These are phyloP conservation scores for Mythimna pallens DNA, from an alignment of 2,888 invertebrate species.

Conservation along the genomic window DNA sequence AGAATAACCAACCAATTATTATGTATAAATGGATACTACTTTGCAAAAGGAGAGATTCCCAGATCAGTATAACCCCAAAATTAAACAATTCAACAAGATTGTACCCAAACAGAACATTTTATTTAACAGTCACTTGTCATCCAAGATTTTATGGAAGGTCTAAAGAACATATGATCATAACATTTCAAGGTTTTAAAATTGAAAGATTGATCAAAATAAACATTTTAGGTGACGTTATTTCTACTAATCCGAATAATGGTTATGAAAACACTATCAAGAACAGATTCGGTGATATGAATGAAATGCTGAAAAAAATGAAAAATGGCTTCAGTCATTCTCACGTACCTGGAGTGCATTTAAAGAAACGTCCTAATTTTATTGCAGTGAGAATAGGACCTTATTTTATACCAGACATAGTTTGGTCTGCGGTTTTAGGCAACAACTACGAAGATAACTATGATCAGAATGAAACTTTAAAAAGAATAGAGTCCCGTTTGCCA, in stretches of 20 bases:
- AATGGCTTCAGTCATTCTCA: slow-evolving; percentile 66
- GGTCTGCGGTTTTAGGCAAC: slow-evolving; percentile 83
- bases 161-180: slow-evolving; percentile 91
- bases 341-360: slow-evolving; percentile 89
- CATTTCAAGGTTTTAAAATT: slow-evolving; percentile 91
- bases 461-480: slow-evolving; percentile 76
- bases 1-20: slow-evolving; percentile 81
- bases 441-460: slow-evolving; percentile 76
- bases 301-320: slow-evolving; percentile 74
- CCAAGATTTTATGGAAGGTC: slow-evolving; percentile 91
- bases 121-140: slow-evolving; percentile 87
- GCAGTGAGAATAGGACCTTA: slow-evolving; percentile 86
- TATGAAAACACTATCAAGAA: slow-evolving; percentile 53
- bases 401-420: slow-evolving; percentile 87
- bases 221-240: slow-evolving; percentile 76
- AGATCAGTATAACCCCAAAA: slow-evolving; percentile 85
- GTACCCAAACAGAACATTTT: slow-evolving; percentile 80
- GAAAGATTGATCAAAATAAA: slow-evolving; percentile 90
- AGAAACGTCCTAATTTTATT: slow-evolving; percentile 91
- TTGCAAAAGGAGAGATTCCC: slow-evolving; percentile 88
- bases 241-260: slow-evolving; percentile 19
- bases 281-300: slow-evolving; percentile 64
- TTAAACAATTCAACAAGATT: slow-evolving; percentile 78
- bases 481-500: slow-evolving; percentile 87
- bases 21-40: slow-evolving; percentile 89